Percentiles rank a stretch among this genome's conserved stretches.
These are phyloP conservation scores for Vireo griseus DNA, from an alignment of 2,797 vertebrate genomes.

Conservation along the genomic window DNA sequence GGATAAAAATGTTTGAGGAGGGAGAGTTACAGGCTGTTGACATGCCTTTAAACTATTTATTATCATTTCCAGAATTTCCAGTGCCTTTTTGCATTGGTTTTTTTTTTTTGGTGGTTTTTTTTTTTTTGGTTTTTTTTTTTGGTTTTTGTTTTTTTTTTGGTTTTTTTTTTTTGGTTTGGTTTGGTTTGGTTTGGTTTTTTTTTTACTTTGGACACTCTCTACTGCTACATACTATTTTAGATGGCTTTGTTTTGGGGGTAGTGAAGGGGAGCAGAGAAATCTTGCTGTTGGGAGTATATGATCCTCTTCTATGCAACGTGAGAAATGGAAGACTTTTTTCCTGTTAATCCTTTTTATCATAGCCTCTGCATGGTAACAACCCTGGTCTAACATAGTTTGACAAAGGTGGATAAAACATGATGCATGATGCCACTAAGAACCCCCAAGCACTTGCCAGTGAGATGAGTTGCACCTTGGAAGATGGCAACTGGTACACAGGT, in stretches of 20 bases:
- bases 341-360: neutral
- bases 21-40: slow-evolving; percentile 3
- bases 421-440: neutral
- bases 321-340: neutral
- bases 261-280: neutral
- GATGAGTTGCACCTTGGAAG: neutral
- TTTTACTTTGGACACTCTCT: neutral
- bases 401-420: neutral
- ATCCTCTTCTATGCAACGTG: neutral
- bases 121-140: too few species aligned
- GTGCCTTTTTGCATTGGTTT: neutral
- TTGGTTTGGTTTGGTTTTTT: too few species aligned
- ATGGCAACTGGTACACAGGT: neutral
- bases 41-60: slow-evolving; percentile 2
- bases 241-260: neutral
- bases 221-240: neutral
- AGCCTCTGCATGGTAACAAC: neutral
- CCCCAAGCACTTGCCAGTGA: neutral
- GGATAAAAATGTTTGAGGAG: slow-evolving; percentile 1
- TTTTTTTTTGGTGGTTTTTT: too few species aligned
- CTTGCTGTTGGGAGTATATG: neutral
- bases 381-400: neutral
- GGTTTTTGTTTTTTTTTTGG: too few species aligned
- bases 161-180: too few species aligned
- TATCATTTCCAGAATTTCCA: neutral